Evolutionary conservation across 2,113 vertebrate species (phyloP).

Genomic region (Syrmaticus mikado): DNA sequence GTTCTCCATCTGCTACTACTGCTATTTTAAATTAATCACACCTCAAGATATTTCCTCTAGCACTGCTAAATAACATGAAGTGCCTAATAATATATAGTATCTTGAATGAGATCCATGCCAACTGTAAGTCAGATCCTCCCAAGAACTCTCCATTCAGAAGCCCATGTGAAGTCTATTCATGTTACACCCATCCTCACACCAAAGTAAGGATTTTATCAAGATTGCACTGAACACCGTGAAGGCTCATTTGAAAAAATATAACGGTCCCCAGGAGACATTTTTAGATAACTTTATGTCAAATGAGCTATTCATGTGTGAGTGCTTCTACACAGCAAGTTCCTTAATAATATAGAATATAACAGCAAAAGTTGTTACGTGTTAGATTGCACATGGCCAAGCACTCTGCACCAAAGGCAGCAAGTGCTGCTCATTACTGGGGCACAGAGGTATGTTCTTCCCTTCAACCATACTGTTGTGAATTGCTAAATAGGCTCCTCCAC

Average conservation of each 20-base stretch:
- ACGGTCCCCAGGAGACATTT: background rate
- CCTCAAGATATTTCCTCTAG: slow-evolving; percentile 15
- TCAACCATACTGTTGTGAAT: background rate
- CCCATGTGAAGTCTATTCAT: background rate
- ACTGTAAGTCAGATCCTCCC: background rate
- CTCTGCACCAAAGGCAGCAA: background rate
- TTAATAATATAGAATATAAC: background rate
- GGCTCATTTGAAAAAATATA: background rate
- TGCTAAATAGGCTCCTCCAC: background rate
- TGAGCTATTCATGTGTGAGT: background rate
- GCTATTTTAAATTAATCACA: slow-evolving; percentile 24
- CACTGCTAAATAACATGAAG: slow-evolving; percentile 27
- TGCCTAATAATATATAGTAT: background rate
- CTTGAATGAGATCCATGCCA: background rate
- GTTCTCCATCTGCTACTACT: slow-evolving; percentile 18
- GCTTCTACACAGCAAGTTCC: background rate
- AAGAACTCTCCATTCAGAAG: background rate
- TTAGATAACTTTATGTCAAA: background rate
- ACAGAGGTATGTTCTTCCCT: background rate
- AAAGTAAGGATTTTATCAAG: background rate
- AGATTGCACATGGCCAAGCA: background rate
- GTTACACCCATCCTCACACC: background rate
- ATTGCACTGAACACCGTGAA: background rate
- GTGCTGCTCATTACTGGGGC: background rate
- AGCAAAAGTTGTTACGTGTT: background rate